Conservation (phyloP, 2,888 invertebrate genomes). For the Busseola fusca region DNA sequence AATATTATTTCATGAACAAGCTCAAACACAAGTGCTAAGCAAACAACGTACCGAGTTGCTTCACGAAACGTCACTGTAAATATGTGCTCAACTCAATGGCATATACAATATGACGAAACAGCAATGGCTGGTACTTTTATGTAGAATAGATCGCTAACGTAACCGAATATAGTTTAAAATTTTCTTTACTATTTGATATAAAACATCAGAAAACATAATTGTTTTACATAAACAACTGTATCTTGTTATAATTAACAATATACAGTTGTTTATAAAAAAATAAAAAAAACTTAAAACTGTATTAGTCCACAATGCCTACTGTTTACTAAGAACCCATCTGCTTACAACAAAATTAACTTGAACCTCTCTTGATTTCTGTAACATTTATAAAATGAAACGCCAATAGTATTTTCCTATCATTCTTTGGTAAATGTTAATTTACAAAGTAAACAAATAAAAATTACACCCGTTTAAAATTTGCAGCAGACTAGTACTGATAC, state of each 20-base stretch:
- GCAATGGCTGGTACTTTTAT: background rate
- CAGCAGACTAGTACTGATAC: background rate
- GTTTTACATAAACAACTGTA: too few relatives aligned
- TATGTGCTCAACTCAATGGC: slow-evolving; percentile 21
- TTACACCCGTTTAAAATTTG: background rate
- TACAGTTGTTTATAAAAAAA: too few relatives aligned
- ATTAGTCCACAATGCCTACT: background rate
- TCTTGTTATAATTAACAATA: too few relatives aligned
- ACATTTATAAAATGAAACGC: background rate
- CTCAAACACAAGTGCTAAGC: slow-evolving; percentile 36
- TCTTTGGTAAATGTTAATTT: background rate
- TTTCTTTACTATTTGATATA: background rate
- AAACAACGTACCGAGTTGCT: slow-evolving; percentile 49
- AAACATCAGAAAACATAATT: background rate
- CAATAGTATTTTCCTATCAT: background rate
- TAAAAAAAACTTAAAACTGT: too few relatives aligned
- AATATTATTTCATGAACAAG: slow-evolving; percentile 38
- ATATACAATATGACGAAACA: slow-evolving; percentile 20
- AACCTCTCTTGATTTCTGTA: background rate
- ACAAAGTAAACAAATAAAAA: background rate
- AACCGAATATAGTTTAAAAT: background rate
- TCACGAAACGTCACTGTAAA: slow-evolving; percentile 50
- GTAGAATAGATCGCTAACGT: background rate
- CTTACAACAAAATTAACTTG: background rate
- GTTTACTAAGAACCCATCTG: background rate